Base-by-base conservation (phyloP, 2,113 vertebrate species). In the Coryphaenoides rupestris region DNA sequence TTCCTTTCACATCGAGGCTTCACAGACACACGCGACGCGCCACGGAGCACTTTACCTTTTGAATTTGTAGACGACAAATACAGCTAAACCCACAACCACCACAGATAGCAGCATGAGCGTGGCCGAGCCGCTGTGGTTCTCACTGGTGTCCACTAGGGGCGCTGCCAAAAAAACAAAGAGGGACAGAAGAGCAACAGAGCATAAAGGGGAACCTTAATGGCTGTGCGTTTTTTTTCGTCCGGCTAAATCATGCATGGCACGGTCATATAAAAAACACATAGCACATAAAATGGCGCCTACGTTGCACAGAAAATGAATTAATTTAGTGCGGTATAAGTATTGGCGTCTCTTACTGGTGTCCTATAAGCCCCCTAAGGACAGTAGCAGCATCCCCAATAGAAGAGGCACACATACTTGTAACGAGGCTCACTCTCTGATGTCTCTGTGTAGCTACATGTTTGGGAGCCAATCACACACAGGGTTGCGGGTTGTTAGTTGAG, bases 51-150 rank as follows among this genome's bases (percentile, higher is more conserved):
- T 63, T 68, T 94, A 99, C 97, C 97, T 98, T 92, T 99, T 99
- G 85, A 99, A 98, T 74, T 98, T 99, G 89, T 99, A 99, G 92
- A 99, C 92, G 87, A 98, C 89, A 77, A 99, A 99, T 55, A 99
- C 90, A 0, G 95, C 96, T 79, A 99, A 89, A 77, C 97, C 97
- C 85, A 95, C 91, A 79, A 99, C 96, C 83, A 98, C 93, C 3
- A 98, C 93, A 0, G 97, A 98, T 9, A 99, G 91, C 69, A 99
- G 93, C 97, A 99, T 98, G 69, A 98, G 88, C 94, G 98, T 96
- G 69, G 97, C 97, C 0, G 96, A 96, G 69, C 95, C 91, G 45
- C 94, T 98, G 88, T 98, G 97, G 75, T 92, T 92, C 57, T 96
- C 92, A 16, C 90, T 94, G 78, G 93, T 92, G 89, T 99, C 96